Evolutionary conservation across 2,888 invertebrate genomes (phyloP), one percentile per base, ranked within the genome.

Genomic region (Aleiodes testaceus): DNA sequence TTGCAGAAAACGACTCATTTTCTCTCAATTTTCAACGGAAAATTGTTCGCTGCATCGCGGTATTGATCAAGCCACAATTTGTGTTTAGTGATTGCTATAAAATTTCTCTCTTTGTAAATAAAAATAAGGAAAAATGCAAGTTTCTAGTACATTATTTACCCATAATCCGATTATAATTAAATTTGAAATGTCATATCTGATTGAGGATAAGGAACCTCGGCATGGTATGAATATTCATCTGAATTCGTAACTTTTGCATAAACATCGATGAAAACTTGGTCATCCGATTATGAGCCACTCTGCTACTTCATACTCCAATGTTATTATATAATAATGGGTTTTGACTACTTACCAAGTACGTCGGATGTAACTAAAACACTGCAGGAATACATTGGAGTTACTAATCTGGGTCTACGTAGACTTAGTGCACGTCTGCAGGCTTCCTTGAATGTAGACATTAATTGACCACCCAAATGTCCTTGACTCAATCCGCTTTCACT

Each of bases 361-460:
- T 96, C 96, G 44, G 94, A 93, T 80, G 94, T 94, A 26, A 95
- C 96, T 74, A 94, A 92, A 74, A 97, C 95, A 79, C 91, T 93
- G 86, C 93, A 93, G 59, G 90, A 90, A 85, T 97, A 99, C 96
- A 99, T 98, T 3, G 99, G 98, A 1, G 95, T 96, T 91, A 99
- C 96, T 26, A 99, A 88, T 61, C 98, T 91, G 84, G 96, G 96
- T 0, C 96, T 94, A 83, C 96, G 96, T 64, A 93, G 92, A 85
- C 96, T 95, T 84, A 99, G 96, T 0, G 97, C 95, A 84, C 92
- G 93, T 44, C 94, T 91, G 84, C 97, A 97, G 0, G 93, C 95
- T 75, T 97, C 96, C 84, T 96, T 97, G 44, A 94, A 93, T 5
- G 94, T 92, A n/a, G 96, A 96, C 90, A 98, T 94, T 72, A 98